Percentiles rank a stretch among this genome's conserved stretches.
Conservation (phyloP, 2,113 vertebrate species). For the Cygnus atratus region DNA sequence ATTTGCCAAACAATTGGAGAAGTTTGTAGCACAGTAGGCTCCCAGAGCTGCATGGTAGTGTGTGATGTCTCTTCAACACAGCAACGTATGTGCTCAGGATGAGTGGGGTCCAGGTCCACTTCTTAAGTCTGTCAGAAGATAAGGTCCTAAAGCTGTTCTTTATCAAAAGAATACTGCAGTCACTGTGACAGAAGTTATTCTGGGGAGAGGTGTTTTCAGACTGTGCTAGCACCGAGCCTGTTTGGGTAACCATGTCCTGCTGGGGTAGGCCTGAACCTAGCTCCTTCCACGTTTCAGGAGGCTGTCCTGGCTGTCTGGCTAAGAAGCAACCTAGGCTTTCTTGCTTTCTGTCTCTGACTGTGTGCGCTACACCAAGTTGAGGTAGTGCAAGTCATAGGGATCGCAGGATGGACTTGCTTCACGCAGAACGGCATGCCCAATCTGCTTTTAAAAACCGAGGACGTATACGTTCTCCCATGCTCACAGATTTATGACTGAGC, state of each 20-base stretch:
- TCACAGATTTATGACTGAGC: not conserved
- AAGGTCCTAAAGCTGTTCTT: not conserved
- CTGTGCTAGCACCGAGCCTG: not conserved
- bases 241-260: not conserved
- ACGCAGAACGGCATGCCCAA: not conserved
- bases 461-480: not conserved
- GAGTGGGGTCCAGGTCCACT: not conserved
- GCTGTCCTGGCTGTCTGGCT: not conserved
- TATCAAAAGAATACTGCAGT: not conserved
- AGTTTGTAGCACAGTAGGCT: not conserved
- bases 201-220: not conserved
- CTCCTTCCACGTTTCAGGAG: accelerated
- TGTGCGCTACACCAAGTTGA: accelerated
- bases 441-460: not conserved
- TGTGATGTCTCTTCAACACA: not conserved
- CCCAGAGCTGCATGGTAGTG: accelerated
- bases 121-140: not conserved
- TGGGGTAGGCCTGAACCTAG: not conserved
- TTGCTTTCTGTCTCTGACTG: not conserved
- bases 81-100: not conserved
- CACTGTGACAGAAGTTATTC: not conserved
- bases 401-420: not conserved
- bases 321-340: not conserved
- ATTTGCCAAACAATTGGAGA: not conserved
- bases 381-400: accelerated